These are phyloP conservation scores for Sebastes miniatus DNA, from an alignment of 2,797 vertebrate species.

Conservation along the genomic window DNA sequence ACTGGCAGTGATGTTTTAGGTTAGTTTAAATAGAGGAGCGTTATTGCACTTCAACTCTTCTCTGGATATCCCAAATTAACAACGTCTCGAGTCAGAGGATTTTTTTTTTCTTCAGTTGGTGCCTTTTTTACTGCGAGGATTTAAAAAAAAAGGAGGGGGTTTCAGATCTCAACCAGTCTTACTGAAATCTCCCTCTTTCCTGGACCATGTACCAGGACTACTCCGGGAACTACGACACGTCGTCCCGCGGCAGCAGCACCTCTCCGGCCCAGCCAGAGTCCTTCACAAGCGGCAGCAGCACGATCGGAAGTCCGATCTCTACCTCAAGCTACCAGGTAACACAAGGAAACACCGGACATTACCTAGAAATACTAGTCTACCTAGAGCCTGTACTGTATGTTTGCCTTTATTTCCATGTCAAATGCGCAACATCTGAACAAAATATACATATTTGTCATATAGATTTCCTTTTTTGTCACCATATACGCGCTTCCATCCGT, in stretches of 20 bases:
- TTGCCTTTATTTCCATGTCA: not conserved
- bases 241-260: conserved; percentile 97
- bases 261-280: conserved; percentile 95
- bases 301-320: conserved; percentile 85
- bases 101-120: conserved; percentile 56
- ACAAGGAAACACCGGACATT: not conserved
- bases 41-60: conserved; percentile 52
- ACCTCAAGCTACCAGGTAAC: conserved; percentile 90
- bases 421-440: not conserved
- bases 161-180: conserved; percentile 46
- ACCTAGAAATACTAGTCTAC: not conserved
- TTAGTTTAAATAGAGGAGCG: conserved; percentile 31
- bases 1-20: conserved; percentile 31
- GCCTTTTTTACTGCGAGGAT: conserved; percentile 72
- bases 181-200: conserved; percentile 71
- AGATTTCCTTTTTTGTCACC: too few species aligned
- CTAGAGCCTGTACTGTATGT: not conserved
- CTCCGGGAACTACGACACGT: conserved; percentile 97
- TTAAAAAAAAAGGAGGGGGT: conserved; percentile 24
- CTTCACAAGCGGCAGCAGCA: conserved; percentile 89
- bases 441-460: not conserved
- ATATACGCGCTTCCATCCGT: not conserved
- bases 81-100: conserved; percentile 57
- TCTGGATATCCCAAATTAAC: conserved; percentile 59
- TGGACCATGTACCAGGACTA: conserved; percentile 99